phyloP scores from a whole-genome alignment of 2,797 vertebrate genomes.

The Peromyscus eremicus region DNA sequence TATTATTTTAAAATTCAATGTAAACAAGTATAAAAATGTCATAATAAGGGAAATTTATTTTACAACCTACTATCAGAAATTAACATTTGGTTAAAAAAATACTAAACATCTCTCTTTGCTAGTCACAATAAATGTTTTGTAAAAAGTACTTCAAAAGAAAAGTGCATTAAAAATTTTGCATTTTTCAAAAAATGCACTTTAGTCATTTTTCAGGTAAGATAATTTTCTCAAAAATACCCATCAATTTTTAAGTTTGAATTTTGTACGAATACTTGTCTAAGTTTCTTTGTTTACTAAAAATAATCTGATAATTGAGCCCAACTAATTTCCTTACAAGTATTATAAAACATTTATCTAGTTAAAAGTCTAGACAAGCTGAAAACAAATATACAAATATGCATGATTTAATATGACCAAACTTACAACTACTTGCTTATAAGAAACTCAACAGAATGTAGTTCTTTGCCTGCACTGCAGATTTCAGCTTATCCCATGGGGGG shows the following conservation, averaged over 20 bases:
- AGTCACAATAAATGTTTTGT: conserved; percentile 41
- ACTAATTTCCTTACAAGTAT: conserved; percentile 64
- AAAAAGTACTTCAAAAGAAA: neutral
- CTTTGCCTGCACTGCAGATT: conserved; percentile 9
- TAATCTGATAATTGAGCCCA: conserved; percentile 49
- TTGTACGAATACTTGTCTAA: conserved; percentile 32
- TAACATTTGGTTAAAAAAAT: conserved; percentile 21
- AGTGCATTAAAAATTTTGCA: neutral
- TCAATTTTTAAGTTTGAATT: conserved; percentile 15
- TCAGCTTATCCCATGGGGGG: conserved; percentile 43
- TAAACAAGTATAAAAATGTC: conserved; percentile 28
- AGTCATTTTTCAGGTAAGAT: conserved; percentile 42
- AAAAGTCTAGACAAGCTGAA: conserved; percentile 35
- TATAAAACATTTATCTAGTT: conserved; percentile 64
- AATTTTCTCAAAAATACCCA: neutral
- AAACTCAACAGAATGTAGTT: conserved; percentile 1
- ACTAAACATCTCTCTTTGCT: conserved; percentile 18
- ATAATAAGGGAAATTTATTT: neutral
- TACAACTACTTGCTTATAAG: neutral
- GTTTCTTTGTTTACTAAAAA: conserved; percentile 31
- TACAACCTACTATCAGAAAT: conserved; percentile 6
- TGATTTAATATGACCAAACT: neutral
- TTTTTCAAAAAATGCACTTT: conserved; percentile 8
- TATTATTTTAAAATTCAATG: conserved; percentile 64
- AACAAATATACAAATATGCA: neutral